Conservation (phyloP, 2,888 invertebrate genomes). For the Sialis fuliginosa region DNA sequence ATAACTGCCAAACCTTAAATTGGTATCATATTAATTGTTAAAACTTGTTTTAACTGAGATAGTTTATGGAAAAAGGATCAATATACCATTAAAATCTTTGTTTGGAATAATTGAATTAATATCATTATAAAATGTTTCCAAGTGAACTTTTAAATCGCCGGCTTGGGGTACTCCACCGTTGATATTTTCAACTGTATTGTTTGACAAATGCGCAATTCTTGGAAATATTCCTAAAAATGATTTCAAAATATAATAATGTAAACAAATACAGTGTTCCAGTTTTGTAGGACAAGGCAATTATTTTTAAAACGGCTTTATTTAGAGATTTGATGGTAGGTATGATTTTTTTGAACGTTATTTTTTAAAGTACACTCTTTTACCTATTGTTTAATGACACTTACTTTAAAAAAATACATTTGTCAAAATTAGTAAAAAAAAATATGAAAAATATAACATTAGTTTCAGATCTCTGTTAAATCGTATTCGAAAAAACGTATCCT, state of each 20-base stretch:
- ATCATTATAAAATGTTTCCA: constrained; percentile 34
- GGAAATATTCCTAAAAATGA: constrained; percentile 27
- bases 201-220: constrained; percentile 44
- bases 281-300: background rate
- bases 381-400: too few relatives aligned
- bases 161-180: constrained; percentile 67
- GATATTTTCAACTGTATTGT: constrained; percentile 28
- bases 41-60: too few relatives aligned
- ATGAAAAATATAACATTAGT: too few relatives aligned
- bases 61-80: background rate
- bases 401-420: too few relatives aligned
- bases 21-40: background rate
- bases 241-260: background rate
- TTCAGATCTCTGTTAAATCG: background rate
- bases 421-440: too few relatives aligned
- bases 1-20: constrained; percentile 50
- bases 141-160: constrained; percentile 45
- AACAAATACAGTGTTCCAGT: too few relatives aligned
- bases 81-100: constrained; percentile 36
- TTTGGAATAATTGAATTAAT: constrained; percentile 42
- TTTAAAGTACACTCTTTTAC: too few relatives aligned
- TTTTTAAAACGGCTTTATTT: background rate
- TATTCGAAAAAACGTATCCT: too few relatives aligned
- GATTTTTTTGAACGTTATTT: too few relatives aligned
- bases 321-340: too few relatives aligned